Percentiles rank a stretch among this genome's conserved stretches.
Conservation (phyloP, 2,888 invertebrate genomes). For the Pristionchus fissidentatus region DNA sequence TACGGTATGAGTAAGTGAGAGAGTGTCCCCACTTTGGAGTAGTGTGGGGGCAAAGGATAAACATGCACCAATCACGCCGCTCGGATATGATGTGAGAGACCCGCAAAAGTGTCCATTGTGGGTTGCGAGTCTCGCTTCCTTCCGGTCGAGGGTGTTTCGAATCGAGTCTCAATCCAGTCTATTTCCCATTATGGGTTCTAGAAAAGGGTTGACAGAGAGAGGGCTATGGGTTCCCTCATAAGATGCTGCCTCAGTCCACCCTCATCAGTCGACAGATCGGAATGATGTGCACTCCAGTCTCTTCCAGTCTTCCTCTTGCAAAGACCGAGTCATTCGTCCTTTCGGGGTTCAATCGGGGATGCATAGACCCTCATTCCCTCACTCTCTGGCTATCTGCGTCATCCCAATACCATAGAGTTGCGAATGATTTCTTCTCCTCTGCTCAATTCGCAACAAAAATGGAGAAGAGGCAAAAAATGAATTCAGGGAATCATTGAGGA, state of each 20-base stretch:
- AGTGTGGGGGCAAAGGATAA: not conserved
- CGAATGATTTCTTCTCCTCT: not conserved
- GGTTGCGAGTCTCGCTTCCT: slow-evolving; percentile 4
- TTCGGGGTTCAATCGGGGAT: slow-evolving; percentile 37
- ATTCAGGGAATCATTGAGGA: not conserved
- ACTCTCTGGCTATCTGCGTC: slow-evolving; percentile 8
- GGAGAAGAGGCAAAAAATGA: slow-evolving; percentile 3
- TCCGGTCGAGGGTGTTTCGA: slow-evolving; percentile 34
- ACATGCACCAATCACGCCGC: not conserved
- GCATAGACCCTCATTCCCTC: slow-evolving; percentile 9
- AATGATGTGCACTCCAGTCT: too few species aligned
- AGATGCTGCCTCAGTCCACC: too few species aligned
- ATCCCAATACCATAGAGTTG: slow-evolving; percentile 36
- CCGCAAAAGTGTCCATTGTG: not conserved
- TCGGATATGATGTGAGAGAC: slow-evolving; percentile 20
- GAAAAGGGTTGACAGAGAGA: too few species aligned
- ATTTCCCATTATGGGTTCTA: too few species aligned
- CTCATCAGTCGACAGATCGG: too few species aligned
- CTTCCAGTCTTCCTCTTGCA: too few species aligned
- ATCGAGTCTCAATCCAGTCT: not conserved
- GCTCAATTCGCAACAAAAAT: not conserved
- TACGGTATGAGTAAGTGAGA: not conserved
- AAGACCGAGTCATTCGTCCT: too few species aligned
- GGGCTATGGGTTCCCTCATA: too few species aligned
- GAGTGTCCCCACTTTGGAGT: not conserved